phyloP scores from a whole-genome alignment of 2,797 vertebrate species.

The Delichon dasypus region DNA sequence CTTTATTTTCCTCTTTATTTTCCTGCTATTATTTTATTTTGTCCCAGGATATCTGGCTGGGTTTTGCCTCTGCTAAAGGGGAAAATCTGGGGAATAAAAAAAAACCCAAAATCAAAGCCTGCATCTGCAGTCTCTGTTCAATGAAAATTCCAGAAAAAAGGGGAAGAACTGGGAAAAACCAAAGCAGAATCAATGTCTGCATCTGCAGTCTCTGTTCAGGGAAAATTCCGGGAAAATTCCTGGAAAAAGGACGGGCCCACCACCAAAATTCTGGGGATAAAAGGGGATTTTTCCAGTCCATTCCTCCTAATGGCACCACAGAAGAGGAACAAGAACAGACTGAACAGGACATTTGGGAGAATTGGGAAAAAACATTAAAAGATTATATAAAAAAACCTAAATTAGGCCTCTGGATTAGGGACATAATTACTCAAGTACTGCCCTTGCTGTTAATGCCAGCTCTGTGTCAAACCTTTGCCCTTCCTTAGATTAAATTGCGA shows the following conservation, averaged over 20 bases:
- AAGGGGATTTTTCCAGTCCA: background rate
- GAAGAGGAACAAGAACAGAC: background rate
- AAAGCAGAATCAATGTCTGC: background rate
- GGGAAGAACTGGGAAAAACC: background rate
- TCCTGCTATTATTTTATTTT: background rate
- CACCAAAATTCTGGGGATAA: background rate
- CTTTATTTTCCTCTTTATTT: background rate
- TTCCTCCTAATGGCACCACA: background rate
- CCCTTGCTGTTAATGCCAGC: background rate
- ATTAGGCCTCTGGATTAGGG: background rate
- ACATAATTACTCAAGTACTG: background rate
- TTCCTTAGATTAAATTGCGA: too few species aligned
- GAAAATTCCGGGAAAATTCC: background rate
- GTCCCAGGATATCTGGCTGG: background rate
- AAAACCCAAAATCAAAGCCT: background rate
- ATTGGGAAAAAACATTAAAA: background rate
- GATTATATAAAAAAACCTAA: background rate
- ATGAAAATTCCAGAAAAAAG: background rate
- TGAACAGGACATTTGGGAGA: background rate
- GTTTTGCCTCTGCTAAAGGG: background rate
- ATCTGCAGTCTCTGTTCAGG: rapidly evolving
- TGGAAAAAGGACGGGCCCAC: background rate
- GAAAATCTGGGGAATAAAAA: background rate
- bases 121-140: rapidly evolving
- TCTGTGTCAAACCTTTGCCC: background rate